Conservation (phyloP, 2,113 vertebrate genomes). For the Carettochelys insculpta region DNA sequence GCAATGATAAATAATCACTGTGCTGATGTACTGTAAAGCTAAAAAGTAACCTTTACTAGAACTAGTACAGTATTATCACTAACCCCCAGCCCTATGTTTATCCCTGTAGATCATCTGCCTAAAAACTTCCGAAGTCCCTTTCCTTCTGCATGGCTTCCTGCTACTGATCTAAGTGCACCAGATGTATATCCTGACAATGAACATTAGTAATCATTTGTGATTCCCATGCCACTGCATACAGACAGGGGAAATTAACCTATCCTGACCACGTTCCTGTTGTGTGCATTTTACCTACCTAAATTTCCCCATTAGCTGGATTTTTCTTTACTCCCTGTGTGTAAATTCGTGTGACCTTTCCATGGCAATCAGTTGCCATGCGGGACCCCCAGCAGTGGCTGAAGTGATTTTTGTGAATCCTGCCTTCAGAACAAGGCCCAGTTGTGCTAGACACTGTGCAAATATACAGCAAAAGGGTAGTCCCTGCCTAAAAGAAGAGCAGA, state of each 20-base stretch:
- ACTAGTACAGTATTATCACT: not conserved
- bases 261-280: not conserved
- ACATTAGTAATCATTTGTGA: not conserved
- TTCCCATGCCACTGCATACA: not conserved
- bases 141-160: not conserved
- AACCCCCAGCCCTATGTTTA: not conserved
- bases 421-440: not conserved
- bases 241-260: not conserved
- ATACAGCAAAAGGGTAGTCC: not conserved
- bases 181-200: not conserved
- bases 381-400: not conserved
- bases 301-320: not conserved
- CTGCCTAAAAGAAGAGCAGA: not conserved
- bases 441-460: not conserved
- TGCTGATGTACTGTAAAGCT: rapidly evolving
- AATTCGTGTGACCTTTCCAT: not conserved
- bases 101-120: not conserved
- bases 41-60: not conserved
- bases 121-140: not conserved
- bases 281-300: not conserved
- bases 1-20: conserved; percentile 13
- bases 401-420: too few relatives aligned
- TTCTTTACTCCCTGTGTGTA: not conserved
- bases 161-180: not conserved
- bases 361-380: not conserved